phyloP scores from a whole-genome alignment of 2,113 vertebrate species.

The Marcusenius ussheri region DNA sequence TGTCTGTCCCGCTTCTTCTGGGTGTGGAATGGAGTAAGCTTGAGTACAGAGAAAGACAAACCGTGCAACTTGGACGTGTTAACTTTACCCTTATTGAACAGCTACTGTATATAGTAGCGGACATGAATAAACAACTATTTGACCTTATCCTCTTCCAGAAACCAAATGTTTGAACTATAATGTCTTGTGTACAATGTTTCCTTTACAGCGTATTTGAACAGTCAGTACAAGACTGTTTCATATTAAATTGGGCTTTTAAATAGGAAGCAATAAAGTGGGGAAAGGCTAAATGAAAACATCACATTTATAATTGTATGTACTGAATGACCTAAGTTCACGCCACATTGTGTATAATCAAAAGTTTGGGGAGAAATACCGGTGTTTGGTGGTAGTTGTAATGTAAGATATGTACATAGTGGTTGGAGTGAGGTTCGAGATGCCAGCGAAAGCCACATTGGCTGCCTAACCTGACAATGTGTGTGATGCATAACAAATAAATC shows the following conservation, averaged over 20 bases:
- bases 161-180: neutral
- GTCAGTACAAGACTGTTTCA: neutral
- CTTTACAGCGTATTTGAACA: neutral
- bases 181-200: neutral
- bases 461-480: conserved; percentile 6
- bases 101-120: neutral
- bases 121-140: neutral
- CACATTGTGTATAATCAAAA: neutral
- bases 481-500: conserved; percentile 9
- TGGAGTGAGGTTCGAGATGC: neutral
- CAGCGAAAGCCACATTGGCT: conserved; percentile 3
- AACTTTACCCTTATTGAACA: neutral
- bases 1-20: neutral
- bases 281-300: neutral
- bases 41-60: neutral
- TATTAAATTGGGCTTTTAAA: neutral
- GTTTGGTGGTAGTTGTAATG: neutral
- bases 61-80: neutral
- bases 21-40: neutral
- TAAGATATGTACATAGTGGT: conserved; percentile 28
- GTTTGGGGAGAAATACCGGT: neutral
- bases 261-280: neutral
- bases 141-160: neutral
- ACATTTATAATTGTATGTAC: neutral
- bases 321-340: neutral